phyloP scores from a whole-genome alignment of 2,113 vertebrate genomes.

The Rhea americana region DNA sequence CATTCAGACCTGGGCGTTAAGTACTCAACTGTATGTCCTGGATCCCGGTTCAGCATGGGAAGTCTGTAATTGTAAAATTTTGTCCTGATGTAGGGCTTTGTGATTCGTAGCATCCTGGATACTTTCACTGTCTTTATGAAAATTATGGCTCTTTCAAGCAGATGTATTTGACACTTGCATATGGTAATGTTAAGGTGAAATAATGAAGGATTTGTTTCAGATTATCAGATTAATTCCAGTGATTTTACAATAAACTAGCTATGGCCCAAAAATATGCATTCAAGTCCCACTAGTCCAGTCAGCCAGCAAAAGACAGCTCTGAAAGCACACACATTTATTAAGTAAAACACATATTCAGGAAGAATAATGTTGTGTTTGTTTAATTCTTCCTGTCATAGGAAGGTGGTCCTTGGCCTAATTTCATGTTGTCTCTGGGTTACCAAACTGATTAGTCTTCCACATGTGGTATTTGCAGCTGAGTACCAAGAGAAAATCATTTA shows the following conservation, averaged over 20 bases:
- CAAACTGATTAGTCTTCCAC: neutral
- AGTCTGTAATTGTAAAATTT: neutral
- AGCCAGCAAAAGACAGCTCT: neutral
- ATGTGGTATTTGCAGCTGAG: neutral
- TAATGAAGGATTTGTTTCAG: neutral
- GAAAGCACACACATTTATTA: neutral
- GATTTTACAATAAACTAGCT: neutral
- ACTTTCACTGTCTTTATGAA: neutral
- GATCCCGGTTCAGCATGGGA: neutral
- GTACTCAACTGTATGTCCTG: neutral
- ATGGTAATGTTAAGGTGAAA: neutral
- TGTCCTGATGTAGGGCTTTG: neutral
- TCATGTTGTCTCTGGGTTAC: neutral
- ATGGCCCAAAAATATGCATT: neutral
- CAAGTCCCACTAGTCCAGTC: neutral
- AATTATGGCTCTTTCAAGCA: neutral
- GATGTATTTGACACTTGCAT: neutral
- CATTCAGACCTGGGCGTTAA: fast-evolving
- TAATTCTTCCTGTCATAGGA: neutral
- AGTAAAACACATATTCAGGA: neutral
- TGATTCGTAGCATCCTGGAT: neutral
- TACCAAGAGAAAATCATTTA: neutral
- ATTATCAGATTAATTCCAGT: neutral
- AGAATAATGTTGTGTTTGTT: neutral
- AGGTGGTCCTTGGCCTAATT: constrained; percentile 16